Evolutionary conservation across 2,888 invertebrate species (phyloP).

Genomic region (Balanococcus diminutus): DNA sequence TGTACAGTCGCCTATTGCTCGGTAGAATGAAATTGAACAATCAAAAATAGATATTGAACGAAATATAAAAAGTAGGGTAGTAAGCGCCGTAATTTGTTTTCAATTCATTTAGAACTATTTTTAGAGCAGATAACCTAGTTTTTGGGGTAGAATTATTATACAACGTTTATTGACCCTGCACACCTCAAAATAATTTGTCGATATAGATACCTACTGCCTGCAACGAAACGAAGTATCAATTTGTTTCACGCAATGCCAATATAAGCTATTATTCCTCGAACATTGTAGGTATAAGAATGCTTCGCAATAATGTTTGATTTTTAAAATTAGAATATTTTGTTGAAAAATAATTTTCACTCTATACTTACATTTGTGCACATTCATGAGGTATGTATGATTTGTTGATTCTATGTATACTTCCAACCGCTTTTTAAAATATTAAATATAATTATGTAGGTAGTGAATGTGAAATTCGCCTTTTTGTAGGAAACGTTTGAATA

Average conservation of each 20-base stretch:
- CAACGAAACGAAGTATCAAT: neutral
- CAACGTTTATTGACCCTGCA: neutral
- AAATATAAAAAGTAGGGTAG: neutral
- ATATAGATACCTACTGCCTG: neutral
- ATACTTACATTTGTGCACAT: neutral
- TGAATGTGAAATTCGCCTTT: neutral
- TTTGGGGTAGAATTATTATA: neutral
- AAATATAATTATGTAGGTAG: neutral
- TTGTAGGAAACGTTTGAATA: conserved; percentile 51
- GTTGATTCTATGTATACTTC: neutral
- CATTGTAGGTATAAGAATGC: too few species aligned
- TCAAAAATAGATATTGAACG: conserved; percentile 26
- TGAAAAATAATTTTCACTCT: neutral
- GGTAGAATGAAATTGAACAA: neutral
- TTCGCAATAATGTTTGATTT: neutral
- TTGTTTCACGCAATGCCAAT: neutral
- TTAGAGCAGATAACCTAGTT: conserved; percentile 36
- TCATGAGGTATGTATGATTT: neutral
- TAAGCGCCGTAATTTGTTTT: neutral
- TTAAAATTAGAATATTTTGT: neutral
- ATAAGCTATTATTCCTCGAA: neutral
- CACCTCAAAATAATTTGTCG: conserved; percentile 19
- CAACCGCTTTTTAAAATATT: neutral
- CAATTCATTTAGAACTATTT: conserved; percentile 40
- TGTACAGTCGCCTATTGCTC: neutral